These are phyloP conservation scores for Cheilosia scutellata DNA, from an alignment of 2,888 invertebrate species.

Conservation along the genomic window DNA sequence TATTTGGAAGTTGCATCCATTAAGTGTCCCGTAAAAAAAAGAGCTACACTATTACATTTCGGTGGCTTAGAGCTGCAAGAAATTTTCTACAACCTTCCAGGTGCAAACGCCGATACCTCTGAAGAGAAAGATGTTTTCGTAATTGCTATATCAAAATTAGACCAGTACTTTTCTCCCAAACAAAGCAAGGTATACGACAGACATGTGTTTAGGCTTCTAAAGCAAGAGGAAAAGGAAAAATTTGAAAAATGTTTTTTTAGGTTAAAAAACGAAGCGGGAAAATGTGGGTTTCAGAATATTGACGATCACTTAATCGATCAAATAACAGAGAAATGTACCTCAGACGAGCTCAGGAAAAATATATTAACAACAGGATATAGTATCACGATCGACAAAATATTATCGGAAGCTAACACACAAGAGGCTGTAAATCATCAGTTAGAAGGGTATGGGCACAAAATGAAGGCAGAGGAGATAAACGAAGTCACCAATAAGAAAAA, in stretches of 20 bases:
- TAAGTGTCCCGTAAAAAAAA: background rate
- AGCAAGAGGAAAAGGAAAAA: conserved; percentile 22
- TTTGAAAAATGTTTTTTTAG: background rate
- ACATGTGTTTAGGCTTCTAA: conserved; percentile 36
- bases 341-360: conserved; percentile 28
- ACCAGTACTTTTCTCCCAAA: conserved; percentile 20
- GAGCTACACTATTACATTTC: conserved; percentile 34
- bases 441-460: conserved; percentile 30
- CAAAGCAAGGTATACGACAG: conserved; percentile 28
- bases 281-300: conserved; percentile 24
- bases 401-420: conserved; percentile 23
- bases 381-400: conserved; percentile 24
- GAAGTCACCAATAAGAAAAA: background rate
- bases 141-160: conserved; percentile 9
- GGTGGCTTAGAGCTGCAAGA: conserved; percentile 19
- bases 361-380: conserved; percentile 41
- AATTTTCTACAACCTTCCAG: conserved; percentile 31
- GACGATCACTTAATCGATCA: conserved; percentile 23
- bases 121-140: conserved; percentile 17
- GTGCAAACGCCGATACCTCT: conserved; percentile 13
- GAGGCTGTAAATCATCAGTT: conserved; percentile 22
- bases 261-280: conserved; percentile 3
- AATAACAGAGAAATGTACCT: conserved; percentile 26
- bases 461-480: background rate
- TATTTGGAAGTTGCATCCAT: conserved; percentile 35